These are phyloP conservation scores for Eurytoma adleriae DNA, from an alignment of 2,888 invertebrate genomes.

Conservation along the genomic window DNA sequence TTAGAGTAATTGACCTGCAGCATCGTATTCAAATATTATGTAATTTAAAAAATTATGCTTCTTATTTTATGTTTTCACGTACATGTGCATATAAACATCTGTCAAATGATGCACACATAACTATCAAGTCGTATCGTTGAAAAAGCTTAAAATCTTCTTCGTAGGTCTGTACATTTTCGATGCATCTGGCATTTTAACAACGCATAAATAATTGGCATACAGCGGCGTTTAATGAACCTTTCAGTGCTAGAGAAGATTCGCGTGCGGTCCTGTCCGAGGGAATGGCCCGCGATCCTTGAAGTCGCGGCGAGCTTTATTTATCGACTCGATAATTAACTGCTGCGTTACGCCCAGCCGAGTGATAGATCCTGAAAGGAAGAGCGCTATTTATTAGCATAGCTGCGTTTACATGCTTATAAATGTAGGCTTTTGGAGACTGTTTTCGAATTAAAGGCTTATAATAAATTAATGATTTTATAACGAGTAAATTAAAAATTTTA, in stretches of 20 bases:
- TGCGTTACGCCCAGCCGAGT: constrained; percentile 32
- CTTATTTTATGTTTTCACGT: not conserved
- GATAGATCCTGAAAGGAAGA: constrained; percentile 22
- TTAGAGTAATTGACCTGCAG: no score
- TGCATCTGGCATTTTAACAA: not conserved
- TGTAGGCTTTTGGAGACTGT: constrained; percentile 1
- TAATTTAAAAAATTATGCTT: no score
- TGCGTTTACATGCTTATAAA: constrained; percentile 12
- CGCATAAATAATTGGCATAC: not conserved
- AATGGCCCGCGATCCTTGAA: not conserved
- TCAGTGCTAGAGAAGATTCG: not conserved
- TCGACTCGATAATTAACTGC: constrained; percentile 38
- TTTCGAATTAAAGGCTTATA: not conserved
- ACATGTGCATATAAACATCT: not conserved
- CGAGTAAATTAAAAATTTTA: no score
- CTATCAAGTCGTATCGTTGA: not conserved
- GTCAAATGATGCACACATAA: not conserved
- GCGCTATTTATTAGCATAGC: constrained; percentile 13
- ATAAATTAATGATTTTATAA: no score
- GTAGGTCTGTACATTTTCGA: not conserved
- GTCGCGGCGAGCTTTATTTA: constrained; percentile 22
- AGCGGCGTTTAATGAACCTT: constrained; percentile 5
- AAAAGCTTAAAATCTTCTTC: constrained; percentile 4
- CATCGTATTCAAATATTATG: no score
- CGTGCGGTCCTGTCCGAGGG: constrained; percentile 34